Evolutionary conservation across 2,888 invertebrate species (phyloP), one percentile per base, ranked within the genome.

Genomic region (Apamea sordens): DNA sequence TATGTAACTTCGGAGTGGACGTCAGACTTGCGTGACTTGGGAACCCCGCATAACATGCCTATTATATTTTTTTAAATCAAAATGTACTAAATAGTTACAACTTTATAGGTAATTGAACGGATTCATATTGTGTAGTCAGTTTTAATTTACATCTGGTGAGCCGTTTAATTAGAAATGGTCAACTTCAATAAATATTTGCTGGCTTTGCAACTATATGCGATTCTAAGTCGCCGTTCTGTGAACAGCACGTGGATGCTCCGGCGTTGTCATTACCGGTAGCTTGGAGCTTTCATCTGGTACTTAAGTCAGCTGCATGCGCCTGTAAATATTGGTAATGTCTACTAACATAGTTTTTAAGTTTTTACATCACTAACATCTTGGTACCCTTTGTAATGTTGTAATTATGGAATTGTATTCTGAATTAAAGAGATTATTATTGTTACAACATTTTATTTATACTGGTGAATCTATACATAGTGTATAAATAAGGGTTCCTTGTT

Each of bases 11-110:
- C 21, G 63, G 2, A 59, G 68, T 70, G 32, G 15, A 28, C 64
- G 41, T 36, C 28, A 69, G 59, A 36, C 59, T 61, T 84, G 69
- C 80, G 84, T 84, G 84, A 76, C 65, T 41, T 13, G 24, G 4
- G 59, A 24, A 44, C 24, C 18, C 36, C 15, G 56, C 18, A 44
- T 53, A 21, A 65, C 36, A 74, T 74, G 11, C 63, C 50, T 41
- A 50, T 6, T 50, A 24, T 28, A 63, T 18, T 53, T 74, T 74
- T 53, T 32, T 32, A 32, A 32, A 32, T 32, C 21, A 36, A 28
- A 76, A 32, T 18, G 18, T 41, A 41, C 28, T 8, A 41, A 41
- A 50, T 50, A 63, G 11, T 69, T 69, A 1, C 32, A 7, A 21
- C 69, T 63, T 50, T 0, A 6, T 53, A 8, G 3, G 41, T 28